Evolutionary conservation across 2,113 vertebrate genomes (phyloP).

Genomic region (Shinisaurus crocodilurus): DNA sequence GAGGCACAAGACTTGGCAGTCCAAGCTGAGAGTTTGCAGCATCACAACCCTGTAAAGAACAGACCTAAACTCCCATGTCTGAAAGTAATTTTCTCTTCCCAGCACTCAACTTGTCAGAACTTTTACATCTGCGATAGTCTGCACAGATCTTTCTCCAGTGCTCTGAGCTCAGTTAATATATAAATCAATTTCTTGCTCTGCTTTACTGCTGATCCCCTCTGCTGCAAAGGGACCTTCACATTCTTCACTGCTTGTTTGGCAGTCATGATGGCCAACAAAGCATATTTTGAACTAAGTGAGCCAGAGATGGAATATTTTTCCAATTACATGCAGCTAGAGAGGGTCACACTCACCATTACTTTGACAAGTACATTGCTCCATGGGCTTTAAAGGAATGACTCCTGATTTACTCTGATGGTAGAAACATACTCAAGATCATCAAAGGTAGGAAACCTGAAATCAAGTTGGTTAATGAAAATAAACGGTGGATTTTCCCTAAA

Average conservation of each 20-base stretch:
- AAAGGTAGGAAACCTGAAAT: no score
- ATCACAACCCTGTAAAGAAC: neutral
- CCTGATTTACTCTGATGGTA: neutral
- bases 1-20: neutral
- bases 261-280: neutral
- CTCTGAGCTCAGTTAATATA: neutral
- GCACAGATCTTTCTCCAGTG: constrained; percentile 1
- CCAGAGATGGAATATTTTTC: neutral
- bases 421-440: neutral
- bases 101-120: neutral
- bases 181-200: constrained; percentile 25
- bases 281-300: constrained; percentile 16
- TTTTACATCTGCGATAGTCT: neutral
- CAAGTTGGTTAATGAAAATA: neutral
- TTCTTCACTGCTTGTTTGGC: constrained; percentile 8
- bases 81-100: constrained; percentile 17
- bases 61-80: neutral
- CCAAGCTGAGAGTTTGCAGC: neutral
- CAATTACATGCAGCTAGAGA: neutral
- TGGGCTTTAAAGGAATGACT: neutral
- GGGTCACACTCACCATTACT: neutral
- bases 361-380: neutral
- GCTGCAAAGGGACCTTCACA: constrained; percentile 1
- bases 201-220: constrained; percentile 10
- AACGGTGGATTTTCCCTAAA: neutral